phyloP scores from a whole-genome alignment of 2,888 invertebrate genomes.

The Sphinx pinastri region DNA sequence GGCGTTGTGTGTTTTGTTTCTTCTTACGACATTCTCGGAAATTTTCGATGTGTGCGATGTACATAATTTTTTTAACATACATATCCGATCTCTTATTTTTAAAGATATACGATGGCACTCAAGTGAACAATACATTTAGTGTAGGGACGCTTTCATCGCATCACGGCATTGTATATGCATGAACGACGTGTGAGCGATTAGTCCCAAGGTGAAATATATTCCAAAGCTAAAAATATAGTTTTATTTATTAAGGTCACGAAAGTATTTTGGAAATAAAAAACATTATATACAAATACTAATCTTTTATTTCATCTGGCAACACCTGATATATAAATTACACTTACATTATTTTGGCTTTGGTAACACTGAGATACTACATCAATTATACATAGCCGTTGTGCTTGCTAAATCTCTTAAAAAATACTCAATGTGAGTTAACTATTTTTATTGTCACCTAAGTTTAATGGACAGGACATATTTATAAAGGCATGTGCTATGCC shows the following conservation, averaged over 20 bases:
- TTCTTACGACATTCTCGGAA: too few relatives aligned
- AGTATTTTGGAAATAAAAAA: slow-evolving; percentile 29
- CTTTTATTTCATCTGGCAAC: slow-evolving; percentile 25
- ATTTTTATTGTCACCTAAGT: background rate
- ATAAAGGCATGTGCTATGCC: too few relatives aligned
- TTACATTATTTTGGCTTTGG: slow-evolving; percentile 54
- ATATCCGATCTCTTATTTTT: background rate
- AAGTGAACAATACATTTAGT: background rate
- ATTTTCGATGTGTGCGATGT: background rate
- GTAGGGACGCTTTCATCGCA: background rate
- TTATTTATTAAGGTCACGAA: slow-evolving; percentile 34
- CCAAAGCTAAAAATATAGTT: slow-evolving; percentile 31
- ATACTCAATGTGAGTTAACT: background rate
- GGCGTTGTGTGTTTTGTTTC: too few relatives aligned
- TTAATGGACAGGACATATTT: too few relatives aligned
- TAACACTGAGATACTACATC: slow-evolving; percentile 41
- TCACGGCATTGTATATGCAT: background rate
- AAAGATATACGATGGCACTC: background rate
- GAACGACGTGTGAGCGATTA: background rate
- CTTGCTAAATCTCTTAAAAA: background rate
- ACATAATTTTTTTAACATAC: too few relatives aligned
- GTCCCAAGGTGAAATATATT: slow-evolving; percentile 26
- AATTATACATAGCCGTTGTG: background rate
- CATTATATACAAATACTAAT: slow-evolving; percentile 21
- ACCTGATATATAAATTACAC: slow-evolving; percentile 32